phyloP scores from a whole-genome alignment of 2,797 vertebrate species.

The Sebastes nivosus region DNA sequence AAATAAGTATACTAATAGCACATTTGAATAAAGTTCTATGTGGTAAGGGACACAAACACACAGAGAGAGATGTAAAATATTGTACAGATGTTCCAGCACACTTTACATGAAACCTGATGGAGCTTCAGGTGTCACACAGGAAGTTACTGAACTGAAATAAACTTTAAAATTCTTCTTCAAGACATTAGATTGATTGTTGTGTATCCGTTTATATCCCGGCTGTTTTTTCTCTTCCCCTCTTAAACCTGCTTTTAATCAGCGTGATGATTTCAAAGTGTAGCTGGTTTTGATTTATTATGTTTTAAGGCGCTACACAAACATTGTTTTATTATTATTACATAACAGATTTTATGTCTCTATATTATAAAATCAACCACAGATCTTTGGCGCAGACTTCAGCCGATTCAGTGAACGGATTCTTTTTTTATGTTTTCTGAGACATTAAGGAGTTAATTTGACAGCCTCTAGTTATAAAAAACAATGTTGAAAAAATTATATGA shows the following conservation, averaged over 20 bases:
- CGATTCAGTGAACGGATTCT: not conserved
- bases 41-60: not conserved
- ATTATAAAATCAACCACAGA: not conserved
- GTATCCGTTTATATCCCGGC: not conserved
- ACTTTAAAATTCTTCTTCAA: not conserved
- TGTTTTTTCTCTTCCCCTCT: not conserved
- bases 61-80: too few relatives aligned
- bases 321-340: not conserved
- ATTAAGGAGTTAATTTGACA: not conserved
- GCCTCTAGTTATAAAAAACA: not conserved
- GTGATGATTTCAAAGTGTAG: not conserved
- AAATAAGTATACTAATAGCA: too few relatives aligned
- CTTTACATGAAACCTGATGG: not conserved
- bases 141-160: not conserved
- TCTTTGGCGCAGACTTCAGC: not conserved
- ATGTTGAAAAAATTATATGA: not conserved
- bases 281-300: not conserved
- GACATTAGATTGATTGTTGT: not conserved
- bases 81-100: not conserved
- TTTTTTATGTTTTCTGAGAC: not conserved
- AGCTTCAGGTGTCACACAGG: not conserved
- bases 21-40: too few relatives aligned
- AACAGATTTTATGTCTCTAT: not conserved
- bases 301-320: not conserved
- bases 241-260: conserved; percentile 14